A percentile compares a stretch with the other conserved stretches of the same genome.
phyloP scores from a whole-genome alignment of 2,113 vertebrate genomes.

The Protobothrops flavoviridis region DNA sequence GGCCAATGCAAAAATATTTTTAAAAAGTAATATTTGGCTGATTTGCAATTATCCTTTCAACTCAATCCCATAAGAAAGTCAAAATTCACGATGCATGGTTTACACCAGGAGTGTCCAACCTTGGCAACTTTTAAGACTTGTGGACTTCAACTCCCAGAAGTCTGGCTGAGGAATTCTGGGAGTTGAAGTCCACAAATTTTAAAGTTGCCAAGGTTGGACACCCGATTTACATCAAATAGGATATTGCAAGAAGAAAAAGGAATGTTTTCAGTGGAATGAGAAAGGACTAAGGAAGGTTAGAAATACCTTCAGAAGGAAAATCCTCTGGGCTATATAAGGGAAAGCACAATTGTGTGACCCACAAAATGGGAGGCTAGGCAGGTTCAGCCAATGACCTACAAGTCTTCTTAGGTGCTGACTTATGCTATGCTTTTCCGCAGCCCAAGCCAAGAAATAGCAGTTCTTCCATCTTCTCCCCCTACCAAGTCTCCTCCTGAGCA shows the following conservation, averaged over 20 bases:
- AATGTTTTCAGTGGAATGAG: not conserved
- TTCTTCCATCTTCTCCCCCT: slow-evolving; percentile 26
- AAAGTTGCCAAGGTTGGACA: not conserved
- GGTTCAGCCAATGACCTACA: not conserved
- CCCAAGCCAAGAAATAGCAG: slow-evolving; percentile 5
- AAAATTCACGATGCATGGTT: not conserved
- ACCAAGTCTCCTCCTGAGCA: slow-evolving; percentile 11
- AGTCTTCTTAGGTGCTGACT: not conserved
- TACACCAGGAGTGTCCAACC: not conserved
- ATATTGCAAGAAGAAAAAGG: not conserved
- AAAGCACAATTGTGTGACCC: not conserved
- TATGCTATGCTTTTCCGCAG: not conserved
- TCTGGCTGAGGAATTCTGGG: not conserved
- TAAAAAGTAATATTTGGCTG: not conserved
- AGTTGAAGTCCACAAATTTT: not conserved
- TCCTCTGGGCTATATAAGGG: no score
- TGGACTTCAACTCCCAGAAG: not conserved
- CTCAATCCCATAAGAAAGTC: not conserved
- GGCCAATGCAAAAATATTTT: not conserved
- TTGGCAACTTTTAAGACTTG: not conserved
- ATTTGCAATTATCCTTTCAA: not conserved
- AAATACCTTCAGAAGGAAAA: not conserved
- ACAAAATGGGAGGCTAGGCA: not conserved
- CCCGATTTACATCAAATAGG: not conserved
- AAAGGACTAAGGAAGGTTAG: not conserved